These are phyloP conservation scores for Falco novaeseelandiae DNA, from an alignment of 2,797 vertebrate genomes.

Conservation along the genomic window DNA sequence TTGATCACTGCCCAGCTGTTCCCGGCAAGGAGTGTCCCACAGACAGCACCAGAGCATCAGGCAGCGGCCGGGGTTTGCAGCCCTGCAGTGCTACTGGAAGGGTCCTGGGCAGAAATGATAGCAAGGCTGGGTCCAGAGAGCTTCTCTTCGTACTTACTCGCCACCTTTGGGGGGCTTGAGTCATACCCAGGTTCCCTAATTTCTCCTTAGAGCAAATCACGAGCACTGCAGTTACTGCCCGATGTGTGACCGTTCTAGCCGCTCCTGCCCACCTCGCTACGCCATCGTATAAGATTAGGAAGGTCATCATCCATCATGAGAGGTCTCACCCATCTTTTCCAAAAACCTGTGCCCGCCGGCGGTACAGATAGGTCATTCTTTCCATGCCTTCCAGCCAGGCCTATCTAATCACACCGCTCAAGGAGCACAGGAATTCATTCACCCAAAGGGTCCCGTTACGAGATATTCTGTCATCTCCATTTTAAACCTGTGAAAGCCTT, in stretches of 20 bases:
- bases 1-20: not conserved
- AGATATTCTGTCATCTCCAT: conserved; percentile 50
- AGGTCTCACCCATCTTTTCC: not conserved
- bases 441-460: conserved; percentile 26
- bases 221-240: not conserved
- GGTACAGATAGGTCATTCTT: conserved; percentile 11
- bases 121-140: not conserved
- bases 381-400: not conserved
- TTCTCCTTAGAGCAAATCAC: not conserved
- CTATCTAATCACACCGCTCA: conserved; percentile 11
- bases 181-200: not conserved
- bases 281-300: not conserved
- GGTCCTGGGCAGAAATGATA: not conserved
- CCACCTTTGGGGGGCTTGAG: not conserved
- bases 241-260: not conserved
- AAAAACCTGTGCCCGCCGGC: not conserved
- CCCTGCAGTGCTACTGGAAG: not conserved
- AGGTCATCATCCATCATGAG: not conserved
- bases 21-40: rapidly evolving
- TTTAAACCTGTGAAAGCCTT: conserved; percentile 55
- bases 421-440: conserved; percentile 46
- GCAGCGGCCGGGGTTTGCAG: rapidly evolving
- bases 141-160: not conserved
- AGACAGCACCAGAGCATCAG: not conserved
- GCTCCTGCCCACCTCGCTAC: not conserved